These are phyloP conservation scores for Achroia grisella DNA, from an alignment of 1,140 invertebrate genomes.

Conservation along the genomic window DNA sequence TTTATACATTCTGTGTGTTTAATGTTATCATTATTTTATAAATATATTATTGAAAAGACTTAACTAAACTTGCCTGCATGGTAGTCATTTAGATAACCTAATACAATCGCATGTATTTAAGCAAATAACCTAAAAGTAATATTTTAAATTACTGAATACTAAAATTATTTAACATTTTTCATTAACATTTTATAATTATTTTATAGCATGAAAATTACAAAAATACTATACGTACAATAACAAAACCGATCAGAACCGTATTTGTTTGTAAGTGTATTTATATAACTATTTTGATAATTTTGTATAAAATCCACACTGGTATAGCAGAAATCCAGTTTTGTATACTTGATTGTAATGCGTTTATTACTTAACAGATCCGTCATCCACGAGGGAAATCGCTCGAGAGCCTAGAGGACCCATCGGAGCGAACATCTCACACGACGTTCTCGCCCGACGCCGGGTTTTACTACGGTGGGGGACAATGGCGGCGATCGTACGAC, in stretches of 20 bases:
- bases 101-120: constrained; percentile 8
- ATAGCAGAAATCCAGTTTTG: not conserved
- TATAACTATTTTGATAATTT: not conserved
- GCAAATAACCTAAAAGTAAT: not conserved
- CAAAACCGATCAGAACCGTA: not conserved
- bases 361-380: constrained; percentile 74
- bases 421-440: constrained; percentile 76
- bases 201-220: constrained; percentile 6
- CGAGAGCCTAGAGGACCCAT: constrained; percentile 84
- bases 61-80: constrained; percentile 35
- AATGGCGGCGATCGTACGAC: constrained; percentile 89
- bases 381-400: constrained; percentile 87
- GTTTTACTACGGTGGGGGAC: constrained; percentile 71
- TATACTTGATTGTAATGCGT: too few relatives aligned
- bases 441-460: constrained; percentile 76
- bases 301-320: not conserved
- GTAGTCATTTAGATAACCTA: constrained; percentile 27
- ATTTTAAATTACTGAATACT: not conserved
- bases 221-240: not conserved
- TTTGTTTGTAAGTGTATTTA: constrained; percentile 4
- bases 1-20: constrained; percentile 17
- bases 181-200: not conserved
- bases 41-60: not conserved
- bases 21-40: constrained; percentile 1
- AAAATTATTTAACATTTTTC: not conserved